A percentile compares a stretch with the other conserved stretches of the same genome.
Evolutionary conservation across 2,113 vertebrate genomes (phyloP).

Genomic region (Scytalopus superciliaris): DNA sequence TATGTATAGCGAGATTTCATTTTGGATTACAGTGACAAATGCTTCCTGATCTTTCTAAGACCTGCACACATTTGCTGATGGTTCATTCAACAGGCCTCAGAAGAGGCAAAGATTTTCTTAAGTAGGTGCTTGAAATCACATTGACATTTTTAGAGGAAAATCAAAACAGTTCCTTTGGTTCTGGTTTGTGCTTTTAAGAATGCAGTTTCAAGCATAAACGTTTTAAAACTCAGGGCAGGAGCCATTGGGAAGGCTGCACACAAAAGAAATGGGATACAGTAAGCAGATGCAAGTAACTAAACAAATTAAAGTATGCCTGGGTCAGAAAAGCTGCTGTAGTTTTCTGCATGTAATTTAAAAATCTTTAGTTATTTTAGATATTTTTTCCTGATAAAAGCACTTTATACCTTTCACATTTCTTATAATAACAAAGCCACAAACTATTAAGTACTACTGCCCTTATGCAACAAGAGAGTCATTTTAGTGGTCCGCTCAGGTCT

Average conservation of each 20-base stretch:
- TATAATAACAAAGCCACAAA: background rate
- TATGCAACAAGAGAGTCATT: background rate
- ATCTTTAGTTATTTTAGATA: background rate
- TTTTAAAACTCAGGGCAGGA: background rate
- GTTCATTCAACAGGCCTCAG: constrained; percentile 21
- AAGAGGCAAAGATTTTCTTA: constrained; percentile 26
- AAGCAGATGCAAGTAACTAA: background rate
- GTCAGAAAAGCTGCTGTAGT: background rate
- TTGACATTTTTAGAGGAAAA: constrained; percentile 11
- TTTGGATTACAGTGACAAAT: constrained; percentile 24
- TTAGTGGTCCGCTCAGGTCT: background rate
- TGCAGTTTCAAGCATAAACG: background rate
- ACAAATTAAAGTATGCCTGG: background rate
- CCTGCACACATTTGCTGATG: background rate
- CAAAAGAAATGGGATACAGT: background rate
- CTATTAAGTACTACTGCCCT: background rate
- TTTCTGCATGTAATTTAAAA: background rate
- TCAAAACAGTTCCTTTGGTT: background rate
- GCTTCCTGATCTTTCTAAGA: constrained; percentile 6
- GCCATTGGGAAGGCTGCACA: background rate
- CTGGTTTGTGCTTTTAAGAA: background rate
- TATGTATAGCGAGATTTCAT: background rate
- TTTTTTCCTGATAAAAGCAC: background rate
- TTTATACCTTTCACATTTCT: background rate
- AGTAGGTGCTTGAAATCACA: background rate